Evolutionary conservation across 2,113 vertebrate species (phyloP).

Genomic region (Gila orcuttii): DNA sequence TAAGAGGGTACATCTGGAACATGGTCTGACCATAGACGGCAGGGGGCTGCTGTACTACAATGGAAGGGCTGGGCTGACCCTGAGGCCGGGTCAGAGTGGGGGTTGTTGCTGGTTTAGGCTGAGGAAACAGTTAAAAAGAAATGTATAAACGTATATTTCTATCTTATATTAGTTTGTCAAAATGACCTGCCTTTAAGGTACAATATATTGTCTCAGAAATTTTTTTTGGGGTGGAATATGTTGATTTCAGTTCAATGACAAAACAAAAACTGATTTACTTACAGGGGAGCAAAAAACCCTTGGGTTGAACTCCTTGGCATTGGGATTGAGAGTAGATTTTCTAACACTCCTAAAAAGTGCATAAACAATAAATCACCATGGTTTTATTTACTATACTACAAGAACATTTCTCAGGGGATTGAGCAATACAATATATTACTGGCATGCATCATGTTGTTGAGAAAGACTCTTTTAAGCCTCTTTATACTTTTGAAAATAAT

Average conservation of each 20-base stretch:
- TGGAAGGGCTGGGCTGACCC: constrained; percentile 96
- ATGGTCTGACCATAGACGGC: constrained; percentile 92
- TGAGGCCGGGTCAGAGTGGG: constrained; percentile 94
- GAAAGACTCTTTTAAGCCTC: not conserved
- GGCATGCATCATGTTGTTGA: not conserved
- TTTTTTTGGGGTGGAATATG: not conserved
- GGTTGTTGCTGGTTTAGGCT: constrained; percentile 98
- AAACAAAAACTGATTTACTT: constrained; percentile 52
- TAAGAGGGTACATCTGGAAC: constrained; percentile 97
- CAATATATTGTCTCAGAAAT: not conserved
- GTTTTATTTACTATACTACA: not conserved
- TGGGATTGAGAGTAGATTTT: constrained; percentile 97
- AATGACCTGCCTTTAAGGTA: not conserved
- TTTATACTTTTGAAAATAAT: not conserved
- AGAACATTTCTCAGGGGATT: not conserved
- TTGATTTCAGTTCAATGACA: not conserved
- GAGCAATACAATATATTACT: not conserved
- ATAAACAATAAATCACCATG: constrained; percentile 9
- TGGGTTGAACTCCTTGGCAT: constrained; percentile 98
- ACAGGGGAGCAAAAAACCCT: constrained; percentile 91
- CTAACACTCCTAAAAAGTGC: constrained; percentile 87
- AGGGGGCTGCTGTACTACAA: constrained; percentile 93
- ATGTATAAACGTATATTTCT: not conserved
- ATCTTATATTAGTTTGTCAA: not conserved
- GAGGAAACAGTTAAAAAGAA: not conserved